Percentiles rank a stretch among this genome's conserved stretches.
Conservation (phyloP, 2,888 invertebrate species). For the Rhagophthalmus giganteus region DNA sequence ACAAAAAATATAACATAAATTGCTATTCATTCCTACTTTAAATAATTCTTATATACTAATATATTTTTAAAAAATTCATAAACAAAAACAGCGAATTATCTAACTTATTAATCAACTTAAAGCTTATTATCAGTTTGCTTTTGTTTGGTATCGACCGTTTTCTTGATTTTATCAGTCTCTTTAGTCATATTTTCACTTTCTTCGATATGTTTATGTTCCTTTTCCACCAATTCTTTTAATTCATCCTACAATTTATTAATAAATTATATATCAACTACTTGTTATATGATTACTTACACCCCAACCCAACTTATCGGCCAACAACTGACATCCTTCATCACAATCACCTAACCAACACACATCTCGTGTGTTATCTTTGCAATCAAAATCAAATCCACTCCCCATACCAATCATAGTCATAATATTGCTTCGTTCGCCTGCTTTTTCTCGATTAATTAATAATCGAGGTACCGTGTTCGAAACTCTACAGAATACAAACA, state of each 20-base stretch:
- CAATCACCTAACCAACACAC: conserved; percentile 83
- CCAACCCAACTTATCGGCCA: conserved; percentile 81
- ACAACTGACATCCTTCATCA: conserved; percentile 73
- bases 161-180: background rate
- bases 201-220: conserved; percentile 62
- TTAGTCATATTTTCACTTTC: conserved; percentile 27
- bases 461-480: conserved; percentile 75
- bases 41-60: too few relatives aligned
- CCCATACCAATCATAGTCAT: conserved; percentile 54
- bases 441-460: conserved; percentile 84
- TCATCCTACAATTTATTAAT: conserved; percentile 62
- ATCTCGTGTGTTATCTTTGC: conserved; percentile 66
- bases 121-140: too few relatives aligned
- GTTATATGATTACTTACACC: conserved; percentile 55
- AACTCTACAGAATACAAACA: conserved; percentile 59
- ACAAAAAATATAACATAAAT: too few relatives aligned
- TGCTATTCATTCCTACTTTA: too few relatives aligned
- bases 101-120: too few relatives aligned
- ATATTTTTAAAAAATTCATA: too few relatives aligned
- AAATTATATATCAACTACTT: too few relatives aligned
- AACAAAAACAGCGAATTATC: too few relatives aligned
- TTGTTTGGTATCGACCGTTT: background rate
- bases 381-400: conserved; percentile 71
- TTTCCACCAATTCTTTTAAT: conserved; percentile 60
- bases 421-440: conserved; percentile 56